Evolutionary conservation across 2,113 vertebrate genomes (phyloP), one percentile per base, ranked within the genome.

Genomic region (Strix aluco): DNA sequence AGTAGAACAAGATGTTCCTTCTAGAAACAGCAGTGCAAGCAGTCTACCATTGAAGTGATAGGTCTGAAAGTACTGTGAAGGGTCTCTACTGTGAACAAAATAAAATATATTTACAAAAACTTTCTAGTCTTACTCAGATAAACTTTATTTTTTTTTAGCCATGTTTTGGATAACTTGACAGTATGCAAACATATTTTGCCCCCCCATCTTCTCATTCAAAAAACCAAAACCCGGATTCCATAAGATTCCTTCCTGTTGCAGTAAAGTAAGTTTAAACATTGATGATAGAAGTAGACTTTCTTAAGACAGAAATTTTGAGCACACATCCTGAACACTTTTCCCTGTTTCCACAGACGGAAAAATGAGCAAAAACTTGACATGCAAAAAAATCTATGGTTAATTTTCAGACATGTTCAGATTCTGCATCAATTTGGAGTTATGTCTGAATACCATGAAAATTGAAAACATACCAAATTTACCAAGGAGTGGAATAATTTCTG

Each of bases 351-450:
- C 5, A 38, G 29, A 13, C 5, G 9, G 27, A 30, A 81, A 77
- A 67, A 52, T 42, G 10, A 49, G 13, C 15, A 59, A 21, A 79
- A 49, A 5, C 12, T 11, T 69, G 9, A 82, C 7, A 8, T 42
- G 11, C 1, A 1, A n/a, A 54, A 59, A 81, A 46, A 47, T 1
- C 9, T 32, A 38, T 44, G 11, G 11, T 0, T 34, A n/a, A 26
- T 72, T 71, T 92, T 67, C 23, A 77, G 40, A 30, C 15, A 6
- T n/a, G 23, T 13, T 52, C 26, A 58, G 49, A 34, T 63, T 85
- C 59, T 34, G 6, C 19, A 47, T 30, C 19, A 52, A 5, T 59
- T 70, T 32, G 42, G 22, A 81, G 13, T 34, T 21, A 20, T 1
- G 0, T 57, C 13, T 89, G 46, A 80, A 52, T 38, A 79, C 16